A percentile compares a stretch with the other conserved stretches of the same genome.
phyloP scores from a whole-genome alignment of 2,113 vertebrate genomes.

The Datnioides undecimradiatus region DNA sequence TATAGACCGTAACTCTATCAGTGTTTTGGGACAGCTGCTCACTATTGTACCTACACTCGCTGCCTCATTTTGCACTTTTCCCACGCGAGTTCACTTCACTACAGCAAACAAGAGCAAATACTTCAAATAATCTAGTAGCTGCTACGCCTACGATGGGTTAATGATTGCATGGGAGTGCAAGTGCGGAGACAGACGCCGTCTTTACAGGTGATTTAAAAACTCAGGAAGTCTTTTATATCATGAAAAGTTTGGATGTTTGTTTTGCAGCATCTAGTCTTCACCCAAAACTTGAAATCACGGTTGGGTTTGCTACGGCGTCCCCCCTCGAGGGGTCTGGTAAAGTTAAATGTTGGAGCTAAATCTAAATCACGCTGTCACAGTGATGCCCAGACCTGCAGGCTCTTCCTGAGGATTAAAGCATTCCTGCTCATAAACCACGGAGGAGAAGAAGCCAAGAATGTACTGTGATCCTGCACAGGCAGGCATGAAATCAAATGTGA shows the following conservation, averaged over 20 bases:
- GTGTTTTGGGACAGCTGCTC: background rate
- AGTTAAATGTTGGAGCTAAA: slow-evolving; percentile 5
- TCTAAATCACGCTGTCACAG: slow-evolving; percentile 14
- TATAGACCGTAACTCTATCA: background rate
- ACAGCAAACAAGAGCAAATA: slow-evolving; percentile 7
- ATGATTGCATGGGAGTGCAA: slow-evolving; percentile 12
- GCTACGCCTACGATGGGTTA: slow-evolving; percentile 7
- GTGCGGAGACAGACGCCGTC: background rate
- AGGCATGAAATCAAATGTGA: background rate
- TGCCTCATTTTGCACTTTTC: background rate
- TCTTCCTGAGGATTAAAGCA: slow-evolving; percentile 49
- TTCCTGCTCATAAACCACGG: slow-evolving; percentile 31
- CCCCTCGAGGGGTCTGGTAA: background rate
- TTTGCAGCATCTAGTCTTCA: background rate
- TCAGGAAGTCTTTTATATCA: background rate
- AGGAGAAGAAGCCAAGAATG: slow-evolving; percentile 34
- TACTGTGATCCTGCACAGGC: slow-evolving; percentile 14
- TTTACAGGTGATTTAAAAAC: background rate
- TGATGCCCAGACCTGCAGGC: slow-evolving; percentile 22
- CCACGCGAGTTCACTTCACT: background rate
- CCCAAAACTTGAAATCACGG: background rate
- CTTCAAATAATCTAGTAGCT: background rate
- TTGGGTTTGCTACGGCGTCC: background rate
- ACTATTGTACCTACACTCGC: background rate
- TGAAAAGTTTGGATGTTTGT: background rate